Evolutionary conservation across 2,113 vertebrate genomes (phyloP).

Genomic region (Lophotis ruficrista): DNA sequence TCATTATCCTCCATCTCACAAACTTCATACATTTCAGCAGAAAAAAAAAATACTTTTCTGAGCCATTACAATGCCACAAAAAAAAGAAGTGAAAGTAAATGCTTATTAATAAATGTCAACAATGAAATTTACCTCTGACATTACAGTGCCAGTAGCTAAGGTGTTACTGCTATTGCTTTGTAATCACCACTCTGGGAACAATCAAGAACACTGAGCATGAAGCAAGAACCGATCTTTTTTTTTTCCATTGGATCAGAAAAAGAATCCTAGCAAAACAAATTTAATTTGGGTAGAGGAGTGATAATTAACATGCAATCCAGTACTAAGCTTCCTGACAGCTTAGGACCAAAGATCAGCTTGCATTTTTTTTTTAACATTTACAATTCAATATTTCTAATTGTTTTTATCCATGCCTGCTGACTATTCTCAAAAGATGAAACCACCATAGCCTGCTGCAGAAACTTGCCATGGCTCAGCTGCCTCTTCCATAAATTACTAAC

Average conservation of each 20-base stretch:
- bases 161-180: neutral
- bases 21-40: neutral
- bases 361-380: neutral
- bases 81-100: neutral
- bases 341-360: neutral
- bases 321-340: neutral
- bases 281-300: neutral
- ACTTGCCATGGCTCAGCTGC: neutral
- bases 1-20: neutral
- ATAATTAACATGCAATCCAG: neutral
- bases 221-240: neutral
- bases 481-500: neutral
- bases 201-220: neutral
- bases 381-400: neutral
- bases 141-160: neutral
- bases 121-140: neutral
- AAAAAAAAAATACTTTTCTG: neutral
- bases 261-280: neutral
- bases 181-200: neutral
- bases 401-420: neutral
- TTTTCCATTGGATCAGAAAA: neutral
- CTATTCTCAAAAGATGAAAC: neutral
- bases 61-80: neutral
- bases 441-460: neutral
- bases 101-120: slow-evolving; percentile 1